Conservation (phyloP, 2,113 vertebrate species). For the Prolemur simus region DNA sequence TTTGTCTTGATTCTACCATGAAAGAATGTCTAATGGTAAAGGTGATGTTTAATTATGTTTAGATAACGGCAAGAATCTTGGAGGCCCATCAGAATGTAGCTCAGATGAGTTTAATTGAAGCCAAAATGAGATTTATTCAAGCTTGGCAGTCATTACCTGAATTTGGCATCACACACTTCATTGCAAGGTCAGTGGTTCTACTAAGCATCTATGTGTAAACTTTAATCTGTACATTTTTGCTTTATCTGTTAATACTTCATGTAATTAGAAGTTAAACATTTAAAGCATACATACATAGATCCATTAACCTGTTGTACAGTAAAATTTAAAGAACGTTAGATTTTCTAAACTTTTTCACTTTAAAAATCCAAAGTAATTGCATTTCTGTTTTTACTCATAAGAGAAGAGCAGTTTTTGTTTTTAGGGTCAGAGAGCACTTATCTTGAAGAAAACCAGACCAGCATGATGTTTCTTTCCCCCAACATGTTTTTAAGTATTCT, state of each 20-base stretch:
- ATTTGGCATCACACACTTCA: constrained; percentile 99
- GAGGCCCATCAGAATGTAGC: constrained; percentile 99
- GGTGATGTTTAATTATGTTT: constrained; percentile 65
- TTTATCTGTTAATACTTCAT: neutral
- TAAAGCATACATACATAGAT: neutral
- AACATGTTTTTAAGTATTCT: rapidly evolving
- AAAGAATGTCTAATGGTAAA: constrained; percentile 9
- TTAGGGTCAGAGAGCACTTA: neutral
- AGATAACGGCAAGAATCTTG: constrained; percentile 97
- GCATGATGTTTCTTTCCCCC: neutral
- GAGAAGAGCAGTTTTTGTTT: neutral
- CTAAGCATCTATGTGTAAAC: neutral
- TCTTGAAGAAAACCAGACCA: neutral
- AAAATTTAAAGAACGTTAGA: neutral
- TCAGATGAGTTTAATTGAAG: constrained; percentile 99
- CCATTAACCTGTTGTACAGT: neutral
- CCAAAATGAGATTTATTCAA: constrained; percentile 99
- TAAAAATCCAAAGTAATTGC: neutral
- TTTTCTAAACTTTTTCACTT: neutral
- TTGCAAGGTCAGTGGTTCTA: constrained; percentile 89
- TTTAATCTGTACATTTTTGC: neutral
- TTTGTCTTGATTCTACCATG: neutral
- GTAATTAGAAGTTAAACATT: neutral
- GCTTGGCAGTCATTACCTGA: constrained; percentile 99
- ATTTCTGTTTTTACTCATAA: neutral